These are phyloP conservation scores for Pollenia labialis DNA, from an alignment of 2,888 invertebrate species.

Conservation along the genomic window DNA sequence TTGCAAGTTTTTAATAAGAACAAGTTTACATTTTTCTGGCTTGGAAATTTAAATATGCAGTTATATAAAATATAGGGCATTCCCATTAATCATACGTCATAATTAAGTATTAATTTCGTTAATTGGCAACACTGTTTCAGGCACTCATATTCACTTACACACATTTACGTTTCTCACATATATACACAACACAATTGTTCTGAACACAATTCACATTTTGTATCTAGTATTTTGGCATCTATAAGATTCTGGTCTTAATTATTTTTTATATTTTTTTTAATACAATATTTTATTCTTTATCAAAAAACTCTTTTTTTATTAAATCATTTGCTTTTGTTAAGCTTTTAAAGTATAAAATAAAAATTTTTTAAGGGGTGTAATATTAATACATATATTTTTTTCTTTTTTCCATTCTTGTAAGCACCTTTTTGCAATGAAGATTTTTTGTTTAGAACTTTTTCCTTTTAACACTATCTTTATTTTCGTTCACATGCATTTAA, in stretches of 20 bases:
- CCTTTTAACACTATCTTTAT: constrained; percentile 30
- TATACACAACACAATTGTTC: constrained; percentile 52
- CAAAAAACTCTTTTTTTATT: constrained; percentile 8
- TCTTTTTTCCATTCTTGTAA: constrained; percentile 43
- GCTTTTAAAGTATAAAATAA: constrained; percentile 35
- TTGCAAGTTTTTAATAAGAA: too few species aligned
- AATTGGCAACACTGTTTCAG: constrained; percentile 48
- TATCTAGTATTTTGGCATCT: constrained; percentile 74
- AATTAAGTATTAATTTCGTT: constrained; percentile 14
- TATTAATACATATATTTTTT: constrained; percentile 29
- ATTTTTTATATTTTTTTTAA: constrained; percentile 53
- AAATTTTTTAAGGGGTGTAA: constrained; percentile 37
- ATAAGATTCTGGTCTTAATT: constrained; percentile 57
- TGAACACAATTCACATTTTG: constrained; percentile 65
- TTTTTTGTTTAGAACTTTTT: constrained; percentile 46
- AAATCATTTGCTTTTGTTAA: constrained; percentile 1
- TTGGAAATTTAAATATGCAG: too few species aligned
- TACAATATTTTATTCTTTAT: constrained; percentile 39
- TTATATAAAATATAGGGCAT: not conserved
- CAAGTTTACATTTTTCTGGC: too few species aligned
- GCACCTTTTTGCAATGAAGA: constrained; percentile 53
- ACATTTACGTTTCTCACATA: constrained; percentile 14
- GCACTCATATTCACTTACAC: constrained; percentile 40
- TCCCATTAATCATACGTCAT: not conserved
- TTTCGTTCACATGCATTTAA: constrained; percentile 46